Base-by-base conservation (phyloP, 2,888 invertebrate species). In the Eudasyphora cyanicolor region DNA sequence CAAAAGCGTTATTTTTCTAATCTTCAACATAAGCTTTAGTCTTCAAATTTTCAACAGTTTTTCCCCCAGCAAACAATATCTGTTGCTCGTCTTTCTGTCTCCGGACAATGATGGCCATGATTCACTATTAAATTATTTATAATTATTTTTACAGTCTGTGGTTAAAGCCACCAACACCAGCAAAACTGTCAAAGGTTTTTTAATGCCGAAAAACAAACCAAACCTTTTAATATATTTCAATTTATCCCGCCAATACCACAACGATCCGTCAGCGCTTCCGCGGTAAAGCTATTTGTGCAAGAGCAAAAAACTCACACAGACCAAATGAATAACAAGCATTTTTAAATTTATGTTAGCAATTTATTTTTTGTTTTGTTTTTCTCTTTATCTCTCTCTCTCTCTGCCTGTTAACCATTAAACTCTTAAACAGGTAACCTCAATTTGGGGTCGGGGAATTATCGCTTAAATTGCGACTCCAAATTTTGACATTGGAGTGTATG, bases 151-250 rank as follows among this genome's bases (percentile, higher is more conserved):
- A 19, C 64, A 64, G 32, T 38, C 32, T 19, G 38, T 64, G 64
- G 35, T 64, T 64, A 19, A 32, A 64, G 54, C 24, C 21, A 64
- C 35, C 29, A 60, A 29, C 27, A 29, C 60, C 60, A 35, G 10
- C 5, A 35, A 35, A 1, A 38, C 64, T 64, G 64, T 64, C 64
- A 64, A 64, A 38, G n/a, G 17, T 12, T 19, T 32, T 60, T 14
- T 60, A 64, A 60, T n/a, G 62, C 32, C 64, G 19, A 32, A 17
- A 64, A 19, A 64, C 49, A 49, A 1, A 21, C 24, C 12, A 35
- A 64, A 64, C 35, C 64, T 19, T 64, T 64, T 64, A 64, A 64
- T 64, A 21, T 19, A 29, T 64, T 64, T n/a, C n/a, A n/a, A n/a
- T n/a, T n/a, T 64, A 38, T 19, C n/a, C 35, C 64, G 21, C 35